Evolutionary conservation across 2,113 vertebrate genomes (phyloP), one percentile per base, ranked within the genome.

Genomic region (Perca fluviatilis): DNA sequence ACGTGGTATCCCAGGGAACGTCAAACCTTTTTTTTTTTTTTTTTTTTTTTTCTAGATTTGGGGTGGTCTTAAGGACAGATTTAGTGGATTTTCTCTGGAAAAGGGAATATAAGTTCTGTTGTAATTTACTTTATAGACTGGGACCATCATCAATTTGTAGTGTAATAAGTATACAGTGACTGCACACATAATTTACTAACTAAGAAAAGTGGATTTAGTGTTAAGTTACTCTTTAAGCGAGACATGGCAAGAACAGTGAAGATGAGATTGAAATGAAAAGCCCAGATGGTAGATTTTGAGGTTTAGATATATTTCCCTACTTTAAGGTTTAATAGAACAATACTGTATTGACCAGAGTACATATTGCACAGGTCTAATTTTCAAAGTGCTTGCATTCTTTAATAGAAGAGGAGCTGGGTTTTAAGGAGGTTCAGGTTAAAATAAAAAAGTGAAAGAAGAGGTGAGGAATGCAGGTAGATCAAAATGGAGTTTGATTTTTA

Each of bases 381-480:
- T 65, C 43, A 19, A 61, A 57, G 23, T 0, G 2, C 6, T 14
- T 47, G 13, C 16, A 18, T 53, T 30, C n/a, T 57, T 57, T 16
- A 76, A 66, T 15, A 18, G 51, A 73, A 16, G 16, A 46, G 57
- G 30, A 53, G 67, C 43, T 47, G 7, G 3, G 33, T 71, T 74
- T 70, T 60, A 61, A 43, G 27, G 50, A 62, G 33, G 30, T 58
- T 54, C 18, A 23, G 6, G 25, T 51, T 58, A 15, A 75, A 63
- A 58, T 36, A 36, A 50, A 27, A 10, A 61, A 62, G 40, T 27
- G 47, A 64, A 63, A 82, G 47, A 36, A 47, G 23, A 83, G 74
- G 23, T 75, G 75, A 57, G 65, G 53, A 86, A 83, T 76, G 66
- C 64, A 87, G 81, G 73, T 73, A 53, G 73, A 88, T 84, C 47